Evolutionary conservation across 2,888 invertebrate genomes (phyloP), one percentile per base, ranked within the genome.

Genomic region (Dendrolimus houi): DNA sequence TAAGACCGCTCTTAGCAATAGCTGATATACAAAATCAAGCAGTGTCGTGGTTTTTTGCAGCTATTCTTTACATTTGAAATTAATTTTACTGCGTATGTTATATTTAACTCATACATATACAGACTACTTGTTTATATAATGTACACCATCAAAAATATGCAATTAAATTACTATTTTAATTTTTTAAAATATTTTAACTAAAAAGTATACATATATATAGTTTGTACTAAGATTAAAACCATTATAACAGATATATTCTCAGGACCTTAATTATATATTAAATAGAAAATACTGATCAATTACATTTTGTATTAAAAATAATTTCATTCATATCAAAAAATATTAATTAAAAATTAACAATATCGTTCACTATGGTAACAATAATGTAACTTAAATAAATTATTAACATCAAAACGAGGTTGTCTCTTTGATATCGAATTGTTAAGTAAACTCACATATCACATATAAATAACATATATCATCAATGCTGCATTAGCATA

Each of bases 201-300:
- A 29, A 29, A 29, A 29, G 29, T 29, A 29, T 29, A 29, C 6
- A 29, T 9, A 47, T 47, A 29, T 9, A 47, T 47, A 47, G 47
- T 47, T 47, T 47, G 47, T 47, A 47, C 47, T 47, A 47, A 47
- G 12, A 47, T 47, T 47, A 47, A 47, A 47, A 8, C 9, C 9
- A 47, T 29, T 29, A 12, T 47, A 47, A 47, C 3, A 12, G 8
- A 10, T 47, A 59, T 66, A 62, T 64, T 65, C 65, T 73, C 68
- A 60, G 62, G 58, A 59, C 64, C 71, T 66, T 59, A 61, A 68
- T 60, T 58, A 64, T 64, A 66, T 65, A 70, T 69, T 74, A 75
- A 75, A 72, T 72, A 73, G 58, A 71, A 70, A 79, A 79, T 79
- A 79, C 78, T 79, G 79, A 72, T 77, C 59, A 66, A 68, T 66